Evolutionary conservation across 2,797 vertebrate genomes (phyloP).

Genomic region (Acanthornis magna): DNA sequence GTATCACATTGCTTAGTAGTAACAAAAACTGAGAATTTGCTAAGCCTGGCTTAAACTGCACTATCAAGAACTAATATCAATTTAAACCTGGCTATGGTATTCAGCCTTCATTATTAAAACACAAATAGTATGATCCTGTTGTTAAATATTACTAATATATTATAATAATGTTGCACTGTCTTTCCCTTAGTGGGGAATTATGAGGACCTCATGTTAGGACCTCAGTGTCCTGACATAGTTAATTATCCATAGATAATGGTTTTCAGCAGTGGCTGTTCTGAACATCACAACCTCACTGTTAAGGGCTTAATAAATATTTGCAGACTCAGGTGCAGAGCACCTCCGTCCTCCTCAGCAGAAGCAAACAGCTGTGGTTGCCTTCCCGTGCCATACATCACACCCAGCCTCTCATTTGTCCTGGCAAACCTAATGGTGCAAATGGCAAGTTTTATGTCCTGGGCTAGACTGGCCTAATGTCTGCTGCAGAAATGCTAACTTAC

Average conservation of each 20-base stretch:
- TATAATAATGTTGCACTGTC: constrained; percentile 64
- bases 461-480: constrained; percentile 48
- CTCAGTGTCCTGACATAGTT: constrained; percentile 76
- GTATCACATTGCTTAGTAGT: not conserved
- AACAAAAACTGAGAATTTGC: not conserved
- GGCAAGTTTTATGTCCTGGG: constrained; percentile 67
- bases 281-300: constrained; percentile 56
- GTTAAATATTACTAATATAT: constrained; percentile 67
- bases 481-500: constrained; percentile 56
- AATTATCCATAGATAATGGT: constrained; percentile 79
- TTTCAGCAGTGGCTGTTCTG: constrained; percentile 55
- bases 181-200: constrained; percentile 69
- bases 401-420: constrained; percentile 71
- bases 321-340: constrained; percentile 71
- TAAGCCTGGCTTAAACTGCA: not conserved
- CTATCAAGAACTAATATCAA: not conserved
- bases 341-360: constrained; percentile 47
- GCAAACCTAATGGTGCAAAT: constrained; percentile 73
- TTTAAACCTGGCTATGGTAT: not conserved
- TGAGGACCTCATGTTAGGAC: constrained; percentile 74
- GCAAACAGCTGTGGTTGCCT: constrained; percentile 80
- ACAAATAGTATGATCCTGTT: constrained; percentile 42
- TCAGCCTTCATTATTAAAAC: constrained; percentile 41
- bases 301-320: constrained; percentile 69
- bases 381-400: constrained; percentile 78